Conservation (phyloP, 35 echinoderm and acorn worm species). For the Patiria miniata region DNA sequence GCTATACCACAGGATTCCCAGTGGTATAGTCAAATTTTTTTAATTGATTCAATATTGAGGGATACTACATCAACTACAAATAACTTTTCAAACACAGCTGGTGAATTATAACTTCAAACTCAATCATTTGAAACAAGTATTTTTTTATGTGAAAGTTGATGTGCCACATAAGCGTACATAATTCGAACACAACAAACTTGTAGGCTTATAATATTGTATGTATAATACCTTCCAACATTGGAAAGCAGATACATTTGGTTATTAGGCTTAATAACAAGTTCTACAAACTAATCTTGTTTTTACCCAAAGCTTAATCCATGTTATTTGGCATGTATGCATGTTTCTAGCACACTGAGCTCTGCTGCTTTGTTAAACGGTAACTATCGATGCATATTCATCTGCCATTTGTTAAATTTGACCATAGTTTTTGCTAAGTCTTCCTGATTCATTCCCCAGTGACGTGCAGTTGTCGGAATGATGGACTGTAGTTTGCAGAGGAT, state of each 20-base stretch:
- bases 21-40: neutral
- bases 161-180: neutral
- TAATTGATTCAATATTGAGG: too few relatives aligned
- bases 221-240: too few relatives aligned
- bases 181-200: neutral
- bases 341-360: too few relatives aligned
- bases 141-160: constrained; percentile 4
- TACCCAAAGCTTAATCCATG: neutral
- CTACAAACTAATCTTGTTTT: too few relatives aligned
- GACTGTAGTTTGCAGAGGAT: constrained; percentile 24
- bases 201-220: neutral
- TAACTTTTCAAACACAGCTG: too few relatives aligned
- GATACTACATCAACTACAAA: neutral
- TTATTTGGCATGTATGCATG: neutral
- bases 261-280: too few relatives aligned
- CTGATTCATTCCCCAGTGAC: constrained; percentile 42
- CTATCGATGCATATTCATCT: constrained; percentile 45
- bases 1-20: neutral
- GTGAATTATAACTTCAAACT: neutral
- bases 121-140: neutral
- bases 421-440: constrained; percentile 51
- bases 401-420: constrained; percentile 51
- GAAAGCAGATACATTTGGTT: too few relatives aligned
- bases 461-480: constrained; percentile 17
- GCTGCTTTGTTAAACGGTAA: neutral